phyloP scores from a whole-genome alignment of 2,888 invertebrate species.

The Cephus pulcher region DNA sequence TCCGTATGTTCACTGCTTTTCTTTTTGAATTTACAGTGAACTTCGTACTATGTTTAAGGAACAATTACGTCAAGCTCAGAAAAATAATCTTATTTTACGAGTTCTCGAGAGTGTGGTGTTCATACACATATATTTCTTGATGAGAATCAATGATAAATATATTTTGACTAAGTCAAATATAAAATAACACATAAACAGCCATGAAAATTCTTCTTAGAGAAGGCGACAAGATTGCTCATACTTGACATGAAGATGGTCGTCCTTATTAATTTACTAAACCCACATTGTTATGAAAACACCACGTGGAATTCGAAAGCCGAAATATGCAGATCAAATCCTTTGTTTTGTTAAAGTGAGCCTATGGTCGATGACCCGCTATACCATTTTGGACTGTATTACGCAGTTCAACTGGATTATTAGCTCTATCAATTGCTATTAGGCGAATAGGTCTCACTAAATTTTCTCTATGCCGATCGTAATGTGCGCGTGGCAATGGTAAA shows the following conservation, averaged over 20 bases:
- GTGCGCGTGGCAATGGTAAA: slow-evolving; percentile 17
- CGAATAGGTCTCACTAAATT: slow-evolving; percentile 2
- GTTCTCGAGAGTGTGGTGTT: neutral
- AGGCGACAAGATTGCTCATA: neutral
- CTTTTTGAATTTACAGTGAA: neutral
- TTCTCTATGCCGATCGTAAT: slow-evolving; percentile 5
- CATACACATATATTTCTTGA: neutral
- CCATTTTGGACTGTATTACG: neutral
- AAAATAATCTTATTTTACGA: neutral
- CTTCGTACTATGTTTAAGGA: neutral
- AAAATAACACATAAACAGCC: neutral
- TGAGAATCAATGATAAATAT: neutral
- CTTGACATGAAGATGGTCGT: neutral
- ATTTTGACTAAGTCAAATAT: neutral
- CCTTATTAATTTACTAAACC: neutral
- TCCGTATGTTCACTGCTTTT: neutral
- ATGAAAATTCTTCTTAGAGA: neutral
- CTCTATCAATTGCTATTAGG: neutral
- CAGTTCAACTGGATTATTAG: neutral
- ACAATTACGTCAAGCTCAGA: neutral
- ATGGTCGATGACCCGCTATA: neutral
- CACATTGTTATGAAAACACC: neutral
- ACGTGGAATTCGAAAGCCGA: neutral
- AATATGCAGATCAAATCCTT: neutral
- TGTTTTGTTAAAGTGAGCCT: neutral